Conservation (phyloP, 2,888 invertebrate genomes). For the Matsumyia berberina region DNA sequence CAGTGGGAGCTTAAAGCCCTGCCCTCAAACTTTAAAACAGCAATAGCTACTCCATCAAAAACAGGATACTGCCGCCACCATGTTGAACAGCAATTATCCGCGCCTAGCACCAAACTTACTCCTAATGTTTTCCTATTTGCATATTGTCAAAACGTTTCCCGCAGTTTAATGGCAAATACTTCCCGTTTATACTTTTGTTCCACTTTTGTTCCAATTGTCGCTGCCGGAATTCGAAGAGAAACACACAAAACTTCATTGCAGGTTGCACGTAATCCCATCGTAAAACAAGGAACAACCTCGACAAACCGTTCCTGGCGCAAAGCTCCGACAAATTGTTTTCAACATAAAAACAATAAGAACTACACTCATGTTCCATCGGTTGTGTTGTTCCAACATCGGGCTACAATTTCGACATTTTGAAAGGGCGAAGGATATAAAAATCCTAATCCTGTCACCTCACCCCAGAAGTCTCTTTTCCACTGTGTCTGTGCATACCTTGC, state of each 20-base stretch:
- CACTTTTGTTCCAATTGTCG: constrained; percentile 48
- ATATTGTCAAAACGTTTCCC: constrained; percentile 51
- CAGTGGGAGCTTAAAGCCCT: background rate
- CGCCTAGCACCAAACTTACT: constrained; percentile 61
- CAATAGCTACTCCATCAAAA: too few species aligned
- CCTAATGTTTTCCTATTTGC: constrained; percentile 61
- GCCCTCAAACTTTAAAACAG: too few species aligned
- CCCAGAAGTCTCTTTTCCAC: background rate
- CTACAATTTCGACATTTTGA: constrained; percentile 43
- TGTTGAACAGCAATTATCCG: constrained; percentile 60
- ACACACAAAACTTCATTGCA: constrained; percentile 55
- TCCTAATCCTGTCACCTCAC: constrained; percentile 64
- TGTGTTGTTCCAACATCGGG: constrained; percentile 22
- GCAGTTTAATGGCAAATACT: constrained; percentile 45
- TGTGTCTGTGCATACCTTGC: background rate
- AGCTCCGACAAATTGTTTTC: constrained; percentile 70
- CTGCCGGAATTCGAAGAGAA: constrained; percentile 14
- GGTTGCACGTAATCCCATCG: constrained; percentile 72
- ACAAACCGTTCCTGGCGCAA: constrained; percentile 66
- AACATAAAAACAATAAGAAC: constrained; percentile 72
- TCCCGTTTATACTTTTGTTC: constrained; percentile 46
- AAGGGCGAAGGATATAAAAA: constrained; percentile 46
- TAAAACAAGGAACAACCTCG: constrained; percentile 63
- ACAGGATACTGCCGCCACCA: constrained; percentile 12
- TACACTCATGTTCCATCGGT: constrained; percentile 12